phyloP scores from a whole-genome alignment of 2,113 vertebrate species.

The Herpailurus yagouaroundi region DNA sequence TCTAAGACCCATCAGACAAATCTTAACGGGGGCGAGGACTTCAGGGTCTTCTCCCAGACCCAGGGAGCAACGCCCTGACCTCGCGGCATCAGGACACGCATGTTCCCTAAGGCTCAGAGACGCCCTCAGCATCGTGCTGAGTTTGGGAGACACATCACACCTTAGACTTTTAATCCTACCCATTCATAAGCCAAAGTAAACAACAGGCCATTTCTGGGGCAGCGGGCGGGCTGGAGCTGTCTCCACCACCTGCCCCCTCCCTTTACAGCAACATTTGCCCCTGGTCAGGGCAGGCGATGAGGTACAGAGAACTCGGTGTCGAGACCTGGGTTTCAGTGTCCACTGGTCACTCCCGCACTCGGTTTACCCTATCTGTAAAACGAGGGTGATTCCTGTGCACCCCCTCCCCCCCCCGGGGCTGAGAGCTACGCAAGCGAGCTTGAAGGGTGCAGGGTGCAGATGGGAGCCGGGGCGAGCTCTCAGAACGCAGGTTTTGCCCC shows the following conservation, averaged over 20 bases:
- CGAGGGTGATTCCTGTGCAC: not conserved
- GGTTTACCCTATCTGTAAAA: not conserved
- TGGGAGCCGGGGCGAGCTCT: not conserved
- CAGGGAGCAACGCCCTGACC: not conserved
- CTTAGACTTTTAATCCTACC: not conserved
- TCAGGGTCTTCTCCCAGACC: not conserved
- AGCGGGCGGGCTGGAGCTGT: not conserved
- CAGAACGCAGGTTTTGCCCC: not conserved
- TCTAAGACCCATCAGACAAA: not conserved
- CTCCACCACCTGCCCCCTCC: not conserved
- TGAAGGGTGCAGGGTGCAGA: not conserved
- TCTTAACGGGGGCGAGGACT: too few relatives aligned
- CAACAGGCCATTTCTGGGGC: not conserved
- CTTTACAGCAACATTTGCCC: not conserved
- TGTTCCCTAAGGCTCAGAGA: not conserved
- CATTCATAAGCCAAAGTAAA: not conserved
- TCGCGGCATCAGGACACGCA: accelerated
- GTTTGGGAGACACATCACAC: not conserved
- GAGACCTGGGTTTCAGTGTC: not conserved
- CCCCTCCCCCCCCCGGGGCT: not conserved
- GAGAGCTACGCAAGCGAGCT: not conserved
- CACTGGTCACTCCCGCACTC: not conserved
- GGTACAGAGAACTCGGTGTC: not conserved
- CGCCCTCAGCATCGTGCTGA: not conserved
- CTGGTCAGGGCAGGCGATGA: not conserved